phyloP scores from a whole-genome alignment of 1,140 invertebrate species.

The Atta colombica region DNA sequence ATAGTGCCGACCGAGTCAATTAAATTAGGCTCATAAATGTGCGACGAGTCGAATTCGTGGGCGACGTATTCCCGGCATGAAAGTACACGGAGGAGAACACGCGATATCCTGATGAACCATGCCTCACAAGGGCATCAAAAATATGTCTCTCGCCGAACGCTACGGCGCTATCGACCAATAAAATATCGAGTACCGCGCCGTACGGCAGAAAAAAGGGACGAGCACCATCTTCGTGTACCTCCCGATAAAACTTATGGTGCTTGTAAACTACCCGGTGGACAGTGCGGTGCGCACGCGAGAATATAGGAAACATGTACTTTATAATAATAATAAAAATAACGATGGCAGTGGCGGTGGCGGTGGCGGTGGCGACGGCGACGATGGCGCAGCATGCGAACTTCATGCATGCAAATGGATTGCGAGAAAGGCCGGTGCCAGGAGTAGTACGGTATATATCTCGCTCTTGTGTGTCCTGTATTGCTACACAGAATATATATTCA shows the following conservation, averaged over 20 bases:
- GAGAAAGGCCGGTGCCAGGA: constrained; percentile 66
- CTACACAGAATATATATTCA: constrained; percentile 64
- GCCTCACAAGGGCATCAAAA: neutral
- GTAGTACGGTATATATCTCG: constrained; percentile 47
- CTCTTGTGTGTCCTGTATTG: constrained; percentile 57
- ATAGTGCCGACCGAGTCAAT: constrained; percentile 20
- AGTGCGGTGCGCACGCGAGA: constrained; percentile 76
- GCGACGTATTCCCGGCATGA: neutral
- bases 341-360: constrained; percentile 8
- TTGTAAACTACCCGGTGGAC: constrained; percentile 77
- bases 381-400: constrained; percentile 77
- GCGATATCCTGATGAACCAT: constrained; percentile 7
- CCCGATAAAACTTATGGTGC: constrained; percentile 80
- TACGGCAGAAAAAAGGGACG: constrained; percentile 26
- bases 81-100: constrained; percentile 4
- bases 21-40: neutral
- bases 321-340: constrained; percentile 83
- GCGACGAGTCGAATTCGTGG: neutral
- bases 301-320: constrained; percentile 77
- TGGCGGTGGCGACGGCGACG: constrained; percentile 43
- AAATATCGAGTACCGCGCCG: constrained; percentile 22
- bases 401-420: constrained; percentile 81
- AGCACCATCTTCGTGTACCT: constrained; percentile 66
- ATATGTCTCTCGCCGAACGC: constrained; percentile 31
- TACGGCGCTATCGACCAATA: neutral